Conservation (phyloP, 2,797 vertebrate genomes). For the Myotis planiceps region DNA sequence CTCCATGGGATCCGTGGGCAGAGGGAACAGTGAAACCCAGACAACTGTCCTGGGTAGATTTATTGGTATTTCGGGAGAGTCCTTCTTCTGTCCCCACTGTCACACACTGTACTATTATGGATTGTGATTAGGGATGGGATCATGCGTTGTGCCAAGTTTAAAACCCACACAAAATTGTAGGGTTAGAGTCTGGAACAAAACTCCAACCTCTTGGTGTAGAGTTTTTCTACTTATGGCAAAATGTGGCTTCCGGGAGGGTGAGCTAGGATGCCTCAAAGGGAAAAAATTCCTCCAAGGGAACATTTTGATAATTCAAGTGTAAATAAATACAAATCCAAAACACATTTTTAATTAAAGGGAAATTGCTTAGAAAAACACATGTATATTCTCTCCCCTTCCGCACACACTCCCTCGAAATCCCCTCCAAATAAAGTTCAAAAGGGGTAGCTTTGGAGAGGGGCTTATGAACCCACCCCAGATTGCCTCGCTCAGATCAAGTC, state of each 20-base stretch:
- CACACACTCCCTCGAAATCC: background rate
- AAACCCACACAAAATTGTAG: conserved; percentile 82
- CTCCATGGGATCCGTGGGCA: background rate
- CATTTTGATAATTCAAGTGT: conserved; percentile 80
- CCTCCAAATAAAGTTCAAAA: conserved; percentile 43
- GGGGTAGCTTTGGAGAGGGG: background rate
- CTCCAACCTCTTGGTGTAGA: conserved; percentile 73
- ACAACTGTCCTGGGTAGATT: background rate
- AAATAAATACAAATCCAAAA: conserved; percentile 81
- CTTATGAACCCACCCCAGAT: background rate
- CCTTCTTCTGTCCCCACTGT: conserved; percentile 61
- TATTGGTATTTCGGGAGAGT: conserved; percentile 65
- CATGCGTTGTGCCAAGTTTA: conserved; percentile 72
- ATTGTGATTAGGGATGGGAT: conserved; percentile 78
- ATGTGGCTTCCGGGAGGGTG: conserved; percentile 81
- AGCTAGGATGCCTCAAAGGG: conserved; percentile 78
- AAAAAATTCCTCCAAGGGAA: conserved; percentile 78
- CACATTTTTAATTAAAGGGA: conserved; percentile 80
- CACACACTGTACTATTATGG: conserved; percentile 74
- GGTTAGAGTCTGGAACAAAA: conserved; percentile 78
- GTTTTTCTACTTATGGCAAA: conserved; percentile 83
- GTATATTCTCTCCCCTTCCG: conserved; percentile 33
- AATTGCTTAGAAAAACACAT: conserved; percentile 75
- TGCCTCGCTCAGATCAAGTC: background rate
- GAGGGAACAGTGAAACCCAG: background rate